Percentiles rank a stretch among this genome's conserved stretches.
Evolutionary conservation across 2,113 vertebrate species (phyloP).

Genomic region (Rhagologus leucostigma): DNA sequence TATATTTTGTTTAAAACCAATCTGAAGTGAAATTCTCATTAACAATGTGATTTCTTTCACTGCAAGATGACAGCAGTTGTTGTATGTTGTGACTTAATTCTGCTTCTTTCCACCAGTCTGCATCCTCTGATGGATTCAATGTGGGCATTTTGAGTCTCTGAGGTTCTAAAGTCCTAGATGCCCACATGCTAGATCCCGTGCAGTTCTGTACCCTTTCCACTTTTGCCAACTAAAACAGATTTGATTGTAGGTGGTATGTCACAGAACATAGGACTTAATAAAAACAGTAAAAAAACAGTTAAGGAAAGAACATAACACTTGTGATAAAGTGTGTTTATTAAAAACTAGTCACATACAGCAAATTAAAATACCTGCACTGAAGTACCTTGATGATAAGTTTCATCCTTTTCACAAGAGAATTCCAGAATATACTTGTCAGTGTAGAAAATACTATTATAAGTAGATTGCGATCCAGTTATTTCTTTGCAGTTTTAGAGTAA

Average conservation of each 20-base stretch:
- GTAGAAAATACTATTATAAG: background rate
- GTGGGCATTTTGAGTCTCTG: no score
- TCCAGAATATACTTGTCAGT: background rate
- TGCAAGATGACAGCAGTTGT: background rate
- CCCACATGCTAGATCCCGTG: rapidly evolving
- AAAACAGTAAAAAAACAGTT: background rate
- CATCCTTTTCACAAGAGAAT: background rate
- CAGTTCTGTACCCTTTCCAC: background rate
- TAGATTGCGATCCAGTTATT: background rate
- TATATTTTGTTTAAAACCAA: background rate
- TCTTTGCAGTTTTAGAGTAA: background rate
- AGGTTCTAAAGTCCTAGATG: background rate
- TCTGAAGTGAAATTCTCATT: background rate
- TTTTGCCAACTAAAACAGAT: background rate
- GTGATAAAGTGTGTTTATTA: background rate
- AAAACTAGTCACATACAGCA: background rate
- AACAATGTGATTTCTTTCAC: background rate
- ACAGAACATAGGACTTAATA: background rate
- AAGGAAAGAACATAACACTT: background rate
- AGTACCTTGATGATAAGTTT: background rate
- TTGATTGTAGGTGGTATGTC: background rate
- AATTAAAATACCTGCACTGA: background rate
- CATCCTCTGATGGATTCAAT: background rate
- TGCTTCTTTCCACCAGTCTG: background rate
- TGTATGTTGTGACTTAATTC: background rate